phyloP scores from a whole-genome alignment of 1,140 invertebrate species.

The Bombus soroeensis region DNA sequence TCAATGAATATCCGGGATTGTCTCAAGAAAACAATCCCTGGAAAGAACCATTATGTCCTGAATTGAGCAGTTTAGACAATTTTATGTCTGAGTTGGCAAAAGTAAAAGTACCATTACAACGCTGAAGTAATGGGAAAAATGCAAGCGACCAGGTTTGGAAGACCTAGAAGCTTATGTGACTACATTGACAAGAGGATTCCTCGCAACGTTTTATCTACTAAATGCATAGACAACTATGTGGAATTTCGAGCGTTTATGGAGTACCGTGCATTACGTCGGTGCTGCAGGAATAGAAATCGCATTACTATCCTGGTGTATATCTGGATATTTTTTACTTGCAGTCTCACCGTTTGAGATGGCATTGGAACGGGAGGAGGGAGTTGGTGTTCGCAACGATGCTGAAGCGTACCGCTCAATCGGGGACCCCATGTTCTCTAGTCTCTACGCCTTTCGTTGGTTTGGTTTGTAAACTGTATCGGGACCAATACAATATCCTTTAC shows the following conservation, averaged over 20 bases:
- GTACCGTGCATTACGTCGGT: background rate
- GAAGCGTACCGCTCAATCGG: constrained; percentile 45
- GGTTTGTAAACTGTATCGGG: constrained; percentile 80
- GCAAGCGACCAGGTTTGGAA: constrained; percentile 46
- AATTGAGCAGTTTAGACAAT: constrained; percentile 72
- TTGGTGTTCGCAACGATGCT: constrained; percentile 62
- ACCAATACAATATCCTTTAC: constrained; percentile 68
- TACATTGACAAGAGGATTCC: background rate
- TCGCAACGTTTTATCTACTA: background rate
- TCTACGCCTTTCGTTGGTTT: constrained; percentile 70
- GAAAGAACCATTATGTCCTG: constrained; percentile 66
- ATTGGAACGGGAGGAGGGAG: constrained; percentile 58
- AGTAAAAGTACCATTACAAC: constrained; percentile 70
- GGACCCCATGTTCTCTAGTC: constrained; percentile 56
- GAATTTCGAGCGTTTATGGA: background rate
- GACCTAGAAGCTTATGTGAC: constrained; percentile 7
- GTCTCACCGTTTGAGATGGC: constrained; percentile 80
- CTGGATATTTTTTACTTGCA: constrained; percentile 81
- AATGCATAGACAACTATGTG: background rate
- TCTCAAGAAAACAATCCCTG: constrained; percentile 53
- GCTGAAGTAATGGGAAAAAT: constrained; percentile 60
- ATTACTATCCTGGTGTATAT: constrained; percentile 73
- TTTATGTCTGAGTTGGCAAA: constrained; percentile 74
- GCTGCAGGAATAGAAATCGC: constrained; percentile 39
- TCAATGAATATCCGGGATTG: background rate